These are phyloP conservation scores for Thomomys bottae DNA, from an alignment of 2,113 vertebrate species.

Conservation along the genomic window DNA sequence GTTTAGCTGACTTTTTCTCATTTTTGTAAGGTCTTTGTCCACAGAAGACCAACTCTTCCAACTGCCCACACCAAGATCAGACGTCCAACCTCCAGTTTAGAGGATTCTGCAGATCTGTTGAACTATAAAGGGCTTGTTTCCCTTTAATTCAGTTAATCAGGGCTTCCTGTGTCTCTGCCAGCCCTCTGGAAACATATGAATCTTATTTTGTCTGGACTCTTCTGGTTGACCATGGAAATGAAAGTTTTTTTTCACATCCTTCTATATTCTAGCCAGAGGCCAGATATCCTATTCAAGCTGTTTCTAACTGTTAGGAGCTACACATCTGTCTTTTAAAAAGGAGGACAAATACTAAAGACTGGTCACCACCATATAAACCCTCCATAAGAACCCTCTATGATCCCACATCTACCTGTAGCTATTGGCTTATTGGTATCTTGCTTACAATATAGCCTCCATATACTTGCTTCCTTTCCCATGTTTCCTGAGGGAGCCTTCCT, in stretches of 20 bases:
- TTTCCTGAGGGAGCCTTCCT: not conserved
- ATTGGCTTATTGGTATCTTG: constrained; percentile 4
- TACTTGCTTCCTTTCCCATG: not conserved
- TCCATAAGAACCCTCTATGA: not conserved
- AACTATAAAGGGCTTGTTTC: constrained; percentile 10
- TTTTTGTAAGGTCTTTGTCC: constrained; percentile 3
- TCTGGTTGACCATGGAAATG: constrained; percentile 65
- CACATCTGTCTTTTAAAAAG: constrained; percentile 44
- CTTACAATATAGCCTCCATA: not conserved
- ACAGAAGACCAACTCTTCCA: constrained; percentile 19
- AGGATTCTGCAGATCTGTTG: constrained; percentile 8
- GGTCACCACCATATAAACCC: constrained; percentile 30
- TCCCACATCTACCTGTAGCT: not conserved
- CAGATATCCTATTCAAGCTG: not conserved
- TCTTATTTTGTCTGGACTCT: constrained; percentile 53
- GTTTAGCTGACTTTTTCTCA: not conserved
- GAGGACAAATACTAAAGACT: constrained; percentile 27
- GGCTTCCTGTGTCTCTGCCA: constrained; percentile 50
- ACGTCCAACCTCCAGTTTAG: not conserved
- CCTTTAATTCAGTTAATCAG: constrained; percentile 51
- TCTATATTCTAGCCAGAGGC: constrained; percentile 58
- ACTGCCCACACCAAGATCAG: not conserved
- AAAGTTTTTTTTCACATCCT: constrained; percentile 55
- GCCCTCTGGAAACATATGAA: constrained; percentile 36
- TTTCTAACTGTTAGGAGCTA: constrained; percentile 42